Percentiles rank a stretch among this genome's conserved stretches.
phyloP scores from a whole-genome alignment of 2,888 invertebrate species.

The Argyresthia albistria region DNA sequence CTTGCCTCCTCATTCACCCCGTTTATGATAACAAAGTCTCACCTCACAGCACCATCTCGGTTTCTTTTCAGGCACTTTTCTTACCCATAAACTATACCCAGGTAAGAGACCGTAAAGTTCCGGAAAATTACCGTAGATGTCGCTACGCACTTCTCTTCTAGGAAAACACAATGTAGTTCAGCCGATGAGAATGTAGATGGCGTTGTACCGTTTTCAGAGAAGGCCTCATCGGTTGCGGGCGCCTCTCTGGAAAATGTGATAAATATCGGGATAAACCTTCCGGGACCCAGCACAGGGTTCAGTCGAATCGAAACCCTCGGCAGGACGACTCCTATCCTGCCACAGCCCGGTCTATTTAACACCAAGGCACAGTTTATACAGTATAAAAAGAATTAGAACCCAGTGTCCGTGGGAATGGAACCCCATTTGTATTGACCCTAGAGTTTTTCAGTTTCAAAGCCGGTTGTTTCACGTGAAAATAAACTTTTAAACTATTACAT shows the following conservation, averaged over 20 bases:
- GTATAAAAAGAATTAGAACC: neutral
- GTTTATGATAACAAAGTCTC: too few relatives aligned
- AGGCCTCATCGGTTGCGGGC: constrained; percentile 18
- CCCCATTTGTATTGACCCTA: constrained; percentile 5
- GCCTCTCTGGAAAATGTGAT: constrained; percentile 27
- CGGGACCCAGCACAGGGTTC: constrained; percentile 37
- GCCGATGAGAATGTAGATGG: constrained; percentile 17
- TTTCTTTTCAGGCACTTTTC: too few relatives aligned
- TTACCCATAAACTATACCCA: too few relatives aligned
- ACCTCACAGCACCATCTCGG: too few relatives aligned
- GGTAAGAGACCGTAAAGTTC: constrained; percentile 2
- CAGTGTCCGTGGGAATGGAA: constrained; percentile 1
- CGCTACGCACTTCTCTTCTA: constrained; percentile 5
- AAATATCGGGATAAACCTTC: constrained; percentile 43
- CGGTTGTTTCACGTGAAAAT: constrained; percentile 11
- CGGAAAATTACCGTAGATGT: constrained; percentile 17
- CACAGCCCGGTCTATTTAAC: neutral
- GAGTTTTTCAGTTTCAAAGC: neutral
- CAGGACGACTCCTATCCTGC: constrained; percentile 34
- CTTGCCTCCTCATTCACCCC: too few relatives aligned
- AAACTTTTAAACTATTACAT: constrained; percentile 52
- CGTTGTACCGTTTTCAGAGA: constrained; percentile 9
- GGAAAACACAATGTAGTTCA: neutral
- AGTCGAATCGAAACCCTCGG: constrained; percentile 55
- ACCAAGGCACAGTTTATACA: neutral